Conservation (phyloP, 2,888 invertebrate genomes). For the Aphidius colemani region DNA sequence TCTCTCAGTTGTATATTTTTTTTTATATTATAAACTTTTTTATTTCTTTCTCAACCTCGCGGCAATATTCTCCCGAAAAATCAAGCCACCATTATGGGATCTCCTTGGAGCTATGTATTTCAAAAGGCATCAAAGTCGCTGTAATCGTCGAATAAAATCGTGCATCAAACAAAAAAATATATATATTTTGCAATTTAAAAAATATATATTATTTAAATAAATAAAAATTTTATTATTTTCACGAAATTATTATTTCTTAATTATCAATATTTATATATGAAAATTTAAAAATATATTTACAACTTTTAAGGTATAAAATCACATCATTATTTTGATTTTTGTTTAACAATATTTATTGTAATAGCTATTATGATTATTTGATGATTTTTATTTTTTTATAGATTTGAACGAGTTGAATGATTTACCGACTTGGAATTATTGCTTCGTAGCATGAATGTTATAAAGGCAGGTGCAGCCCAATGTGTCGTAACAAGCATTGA, state of each 20-base stretch:
- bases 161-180: conserved; percentile 13
- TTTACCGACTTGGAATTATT: conserved; percentile 24
- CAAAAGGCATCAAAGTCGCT: conserved; percentile 28
- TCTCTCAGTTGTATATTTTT: conserved; percentile 4
- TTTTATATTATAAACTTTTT: conserved; percentile 7
- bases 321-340: too few species aligned
- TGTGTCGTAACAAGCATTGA: conserved; percentile 19
- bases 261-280: conserved; percentile 12
- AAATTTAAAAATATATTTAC: neutral
- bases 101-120: conserved; percentile 27
- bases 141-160: conserved; percentile 29
- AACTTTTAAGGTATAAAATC: neutral
- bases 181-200: neutral
- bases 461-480: conserved; percentile 21
- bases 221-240: neutral
- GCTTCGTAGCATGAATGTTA: conserved; percentile 24
- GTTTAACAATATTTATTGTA: too few species aligned
- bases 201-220: neutral
- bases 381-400: conserved; percentile 4
- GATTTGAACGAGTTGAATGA: conserved; percentile 14
- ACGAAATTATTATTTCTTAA: neutral
- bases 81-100: conserved; percentile 20
- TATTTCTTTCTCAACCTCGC: conserved; percentile 24
- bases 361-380: too few species aligned
- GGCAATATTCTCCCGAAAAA: conserved; percentile 15